phyloP scores from a whole-genome alignment of 2,888 invertebrate genomes.

The Nymphalis c-album region DNA sequence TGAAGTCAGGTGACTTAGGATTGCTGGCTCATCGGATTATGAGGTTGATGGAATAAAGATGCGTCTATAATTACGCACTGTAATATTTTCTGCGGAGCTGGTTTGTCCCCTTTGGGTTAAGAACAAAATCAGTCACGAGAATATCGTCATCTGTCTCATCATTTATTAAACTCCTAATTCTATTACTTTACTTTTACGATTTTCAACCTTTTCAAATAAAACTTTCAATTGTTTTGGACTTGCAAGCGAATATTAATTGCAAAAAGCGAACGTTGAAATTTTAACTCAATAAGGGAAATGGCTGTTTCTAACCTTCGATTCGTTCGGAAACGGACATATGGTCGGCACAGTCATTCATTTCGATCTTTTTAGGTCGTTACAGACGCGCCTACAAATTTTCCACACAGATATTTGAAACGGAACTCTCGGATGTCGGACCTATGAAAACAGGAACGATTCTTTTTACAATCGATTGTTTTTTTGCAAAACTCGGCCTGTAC shows the following conservation, averaged over 20 bases:
- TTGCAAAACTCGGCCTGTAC: too few relatives aligned
- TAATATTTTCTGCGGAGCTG: too few relatives aligned
- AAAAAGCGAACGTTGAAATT: neutral
- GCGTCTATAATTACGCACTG: too few relatives aligned
- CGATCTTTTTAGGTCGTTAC: constrained; percentile 2
- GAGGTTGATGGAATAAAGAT: too few relatives aligned
- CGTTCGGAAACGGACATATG: neutral
- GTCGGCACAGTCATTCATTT: neutral
- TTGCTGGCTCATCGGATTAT: too few relatives aligned
- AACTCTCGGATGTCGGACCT: neutral
- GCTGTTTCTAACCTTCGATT: constrained; percentile 6
- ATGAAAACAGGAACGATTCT: neutral
- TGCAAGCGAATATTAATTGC: neutral
- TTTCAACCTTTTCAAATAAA: too few relatives aligned
- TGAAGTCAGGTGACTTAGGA: too few relatives aligned
- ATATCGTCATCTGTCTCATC: too few relatives aligned
- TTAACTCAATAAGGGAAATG: neutral
- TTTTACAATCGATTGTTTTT: neutral
- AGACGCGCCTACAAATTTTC: constrained; percentile 3
- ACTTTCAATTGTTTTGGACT: neutral
- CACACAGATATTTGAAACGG: neutral
- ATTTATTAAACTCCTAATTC: too few relatives aligned
- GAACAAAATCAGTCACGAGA: too few relatives aligned
- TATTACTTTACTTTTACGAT: too few relatives aligned
- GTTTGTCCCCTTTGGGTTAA: too few relatives aligned